A percentile compares a stretch with the other conserved stretches of the same genome.
phyloP scores from a whole-genome alignment of 2,888 invertebrate species.

The Pristionchus maxplancki region DNA sequence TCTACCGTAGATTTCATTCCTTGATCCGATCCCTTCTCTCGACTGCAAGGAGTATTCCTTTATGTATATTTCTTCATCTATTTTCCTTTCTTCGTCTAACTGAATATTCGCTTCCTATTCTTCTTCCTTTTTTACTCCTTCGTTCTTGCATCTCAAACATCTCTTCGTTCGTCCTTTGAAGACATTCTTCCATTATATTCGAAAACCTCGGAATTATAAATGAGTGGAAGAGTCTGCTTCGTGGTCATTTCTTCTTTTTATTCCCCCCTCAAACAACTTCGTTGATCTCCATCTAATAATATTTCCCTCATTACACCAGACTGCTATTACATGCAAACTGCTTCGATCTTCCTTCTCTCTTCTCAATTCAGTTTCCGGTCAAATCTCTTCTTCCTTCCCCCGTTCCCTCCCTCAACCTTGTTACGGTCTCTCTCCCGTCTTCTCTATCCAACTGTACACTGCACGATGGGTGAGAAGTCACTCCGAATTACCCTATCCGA shows the following conservation, averaged over 20 bases:
- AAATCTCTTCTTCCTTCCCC: conserved; percentile 15
- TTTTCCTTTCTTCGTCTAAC: conserved; percentile 10
- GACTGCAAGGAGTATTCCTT: not conserved
- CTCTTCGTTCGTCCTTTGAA: not conserved
- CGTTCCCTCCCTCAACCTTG: not conserved
- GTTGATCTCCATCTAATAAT: not conserved
- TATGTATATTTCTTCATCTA: not conserved
- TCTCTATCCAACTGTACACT: conserved; percentile 12
- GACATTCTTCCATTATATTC: not conserved
- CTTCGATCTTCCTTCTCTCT: not conserved
- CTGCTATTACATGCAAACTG: not conserved
- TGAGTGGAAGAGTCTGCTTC: not conserved
- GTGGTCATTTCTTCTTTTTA: not conserved
- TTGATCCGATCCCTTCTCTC: not conserved
- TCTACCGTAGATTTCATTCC: not conserved
- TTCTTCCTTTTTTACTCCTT: not conserved
- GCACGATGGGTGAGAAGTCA: not conserved
- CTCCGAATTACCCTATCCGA: not conserved
- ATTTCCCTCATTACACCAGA: not conserved
- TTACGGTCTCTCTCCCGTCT: conserved; percentile 2
- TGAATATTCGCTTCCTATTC: conserved; percentile 28
- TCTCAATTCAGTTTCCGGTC: conserved; percentile 40
- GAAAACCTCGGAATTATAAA: not conserved
- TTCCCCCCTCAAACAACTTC: conserved; percentile 4
- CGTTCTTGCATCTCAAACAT: not conserved